These are phyloP conservation scores for Prietella phreatophila DNA, from an alignment of 2,113 vertebrate species.

Conservation along the genomic window DNA sequence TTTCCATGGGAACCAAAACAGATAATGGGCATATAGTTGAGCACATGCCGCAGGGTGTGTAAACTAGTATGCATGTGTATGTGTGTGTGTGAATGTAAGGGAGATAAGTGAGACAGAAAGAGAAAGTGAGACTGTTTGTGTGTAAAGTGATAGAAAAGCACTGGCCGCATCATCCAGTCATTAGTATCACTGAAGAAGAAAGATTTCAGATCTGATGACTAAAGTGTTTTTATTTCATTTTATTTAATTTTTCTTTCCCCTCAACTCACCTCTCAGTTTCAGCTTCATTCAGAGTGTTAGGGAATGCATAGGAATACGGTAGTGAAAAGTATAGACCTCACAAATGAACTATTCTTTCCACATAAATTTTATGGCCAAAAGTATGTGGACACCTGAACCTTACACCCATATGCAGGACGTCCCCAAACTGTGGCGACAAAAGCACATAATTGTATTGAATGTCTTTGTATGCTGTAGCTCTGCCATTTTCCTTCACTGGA, in stretches of 20 bases:
- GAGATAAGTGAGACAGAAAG: conserved; percentile 57
- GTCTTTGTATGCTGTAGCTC: background rate
- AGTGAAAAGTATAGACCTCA: background rate
- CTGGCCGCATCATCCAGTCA: conserved; percentile 23
- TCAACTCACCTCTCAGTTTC: background rate
- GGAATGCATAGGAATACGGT: background rate
- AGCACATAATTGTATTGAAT: background rate
- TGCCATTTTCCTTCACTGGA: background rate
- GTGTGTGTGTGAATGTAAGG: conserved; percentile 51
- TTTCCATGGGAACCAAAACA: conserved; percentile 75
- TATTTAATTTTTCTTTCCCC: background rate
- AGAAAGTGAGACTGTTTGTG: conserved; percentile 32
- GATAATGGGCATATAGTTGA: conserved; percentile 72
- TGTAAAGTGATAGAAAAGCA: conserved; percentile 30
- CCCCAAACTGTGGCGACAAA: background rate
- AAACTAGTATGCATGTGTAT: conserved; percentile 49
- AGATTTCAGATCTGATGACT: conserved; percentile 1
- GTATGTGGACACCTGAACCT: background rate
- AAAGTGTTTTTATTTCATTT: background rate
- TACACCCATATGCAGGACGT: background rate
- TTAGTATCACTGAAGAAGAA: background rate
- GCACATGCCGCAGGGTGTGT: conserved; percentile 65
- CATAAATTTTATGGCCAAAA: background rate
- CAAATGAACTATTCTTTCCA: background rate
- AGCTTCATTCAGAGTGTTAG: background rate